Base-by-base conservation (phyloP, 2,113 vertebrate genomes). In the Ptychochromis oligacanthus region DNA sequence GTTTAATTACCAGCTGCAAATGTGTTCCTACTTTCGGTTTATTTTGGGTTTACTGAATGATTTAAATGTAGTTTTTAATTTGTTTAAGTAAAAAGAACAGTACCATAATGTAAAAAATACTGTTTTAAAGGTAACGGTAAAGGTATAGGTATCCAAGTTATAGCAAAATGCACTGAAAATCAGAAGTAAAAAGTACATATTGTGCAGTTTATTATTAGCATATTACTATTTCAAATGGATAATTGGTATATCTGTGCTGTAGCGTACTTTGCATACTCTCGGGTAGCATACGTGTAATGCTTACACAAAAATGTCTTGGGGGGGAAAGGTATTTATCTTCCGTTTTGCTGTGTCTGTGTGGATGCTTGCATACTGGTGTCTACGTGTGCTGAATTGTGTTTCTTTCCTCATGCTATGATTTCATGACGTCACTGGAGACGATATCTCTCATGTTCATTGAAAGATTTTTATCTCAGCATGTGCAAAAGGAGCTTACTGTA, bases 371-470 rank as follows among this genome's bases (percentile, higher is more conserved):
- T 26, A 5, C 64, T 72, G 70, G 87, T 80, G 81, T 84, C 34
- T 62, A n/a, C 55, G 55, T 70, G 59, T 80, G 80, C 65, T 65
- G 72, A 74, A 22, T 34, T 60, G 70, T 76, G 28, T 70, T 49
- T 85, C 24, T 85, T 12, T 24, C 83, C 81, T 70, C 67, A 84
- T 79, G 65, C 72, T 28, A 24, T 79, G 79, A 93, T 91, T 87
- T 75, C 65, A 59, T 77, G 89, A 82, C 74, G 86, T 62, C 55
- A 15, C 54, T 15, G 6, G 54, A 77, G 13, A 89, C 89, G 85
- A 86, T 70, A 61, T 83, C 65, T 83, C 65, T 84, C 20, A 58
- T 34, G 54, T 61, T 80, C 79, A 84, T 82, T 89, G 74, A 87
- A 59, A 85, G 67, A 84, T 87, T 81, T 64, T 59, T 77, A 83